phyloP scores from a whole-genome alignment of 92 coral and sea anemone genomes.

The Actinernus sp. region DNA sequence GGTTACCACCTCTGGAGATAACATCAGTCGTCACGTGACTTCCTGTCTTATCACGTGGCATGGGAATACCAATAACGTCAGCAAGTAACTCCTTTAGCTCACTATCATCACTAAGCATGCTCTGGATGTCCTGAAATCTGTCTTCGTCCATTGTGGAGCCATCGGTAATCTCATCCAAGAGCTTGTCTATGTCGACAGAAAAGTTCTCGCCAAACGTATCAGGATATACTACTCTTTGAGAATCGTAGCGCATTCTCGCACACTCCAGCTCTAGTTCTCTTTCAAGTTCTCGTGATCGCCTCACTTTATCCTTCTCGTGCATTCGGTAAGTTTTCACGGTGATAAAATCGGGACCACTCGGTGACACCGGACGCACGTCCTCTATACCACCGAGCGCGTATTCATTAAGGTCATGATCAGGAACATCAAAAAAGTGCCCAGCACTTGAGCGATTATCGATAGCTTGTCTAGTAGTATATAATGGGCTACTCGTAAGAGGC shows the following conservation, averaged over 20 bases:
- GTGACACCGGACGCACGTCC: constrained; percentile 60
- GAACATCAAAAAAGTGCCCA: neutral
- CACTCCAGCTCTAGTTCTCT: neutral
- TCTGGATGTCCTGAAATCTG: constrained; percentile 48
- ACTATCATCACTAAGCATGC: constrained; percentile 65
- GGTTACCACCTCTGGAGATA: neutral
- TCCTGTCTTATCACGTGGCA: no score
- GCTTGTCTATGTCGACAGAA: constrained; percentile 55
- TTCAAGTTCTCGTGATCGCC: constrained; percentile 49
- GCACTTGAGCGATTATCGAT: neutral
- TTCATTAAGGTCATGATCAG: neutral
- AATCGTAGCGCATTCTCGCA: neutral
- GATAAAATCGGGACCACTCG: constrained; percentile 77
- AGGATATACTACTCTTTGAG: constrained; percentile 4
- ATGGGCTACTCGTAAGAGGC: constrained; percentile 24
- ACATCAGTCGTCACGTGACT: no score
- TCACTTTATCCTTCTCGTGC: constrained; percentile 53
- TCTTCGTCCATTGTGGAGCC: constrained; percentile 59
- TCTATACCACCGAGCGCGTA: constrained; percentile 1
- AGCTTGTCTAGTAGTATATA: neutral
- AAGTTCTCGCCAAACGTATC: neutral
- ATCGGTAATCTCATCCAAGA: constrained; percentile 63
- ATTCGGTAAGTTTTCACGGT: constrained; percentile 68
- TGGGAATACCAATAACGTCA: constrained; percentile 64
- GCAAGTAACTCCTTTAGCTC: constrained; percentile 67